These are phyloP conservation scores for Drosophila lacertosa DNA, from an alignment of 1,140 invertebrate species.

Conservation along the genomic window DNA sequence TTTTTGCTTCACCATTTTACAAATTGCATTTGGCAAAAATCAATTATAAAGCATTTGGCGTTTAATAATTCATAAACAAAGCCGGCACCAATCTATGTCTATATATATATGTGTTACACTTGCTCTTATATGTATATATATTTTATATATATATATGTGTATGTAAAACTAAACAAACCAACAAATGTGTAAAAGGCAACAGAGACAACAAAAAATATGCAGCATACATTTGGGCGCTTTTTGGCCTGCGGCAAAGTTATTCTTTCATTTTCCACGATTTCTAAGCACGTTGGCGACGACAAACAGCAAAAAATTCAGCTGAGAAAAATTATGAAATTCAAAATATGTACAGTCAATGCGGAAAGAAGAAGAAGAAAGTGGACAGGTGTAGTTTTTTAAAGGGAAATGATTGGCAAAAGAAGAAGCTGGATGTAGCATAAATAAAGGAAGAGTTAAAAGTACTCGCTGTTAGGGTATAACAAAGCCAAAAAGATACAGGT, in stretches of 20 bases:
- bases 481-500: conserved; percentile 60
- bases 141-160: conserved; percentile 8
- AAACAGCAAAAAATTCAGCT: conserved; percentile 14
- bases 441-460: neutral
- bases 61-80: conserved; percentile 51
- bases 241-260: conserved; percentile 73
- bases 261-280: conserved; percentile 81
- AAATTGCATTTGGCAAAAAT: conserved; percentile 61
- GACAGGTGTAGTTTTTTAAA: neutral
- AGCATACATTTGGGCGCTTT: conserved; percentile 50
- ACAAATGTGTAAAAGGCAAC: conserved; percentile 42
- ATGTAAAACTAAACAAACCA: conserved; percentile 40
- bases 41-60: conserved; percentile 68
- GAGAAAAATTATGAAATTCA: conserved; percentile 39
- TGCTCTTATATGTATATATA: conserved; percentile 10
- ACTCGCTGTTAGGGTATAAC: conserved; percentile 26
- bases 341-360: conserved; percentile 37
- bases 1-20: conserved; percentile 37
- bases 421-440: neutral
- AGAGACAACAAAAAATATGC: conserved; percentile 54
- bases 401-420: too few species aligned
- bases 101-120: conserved; percentile 12
- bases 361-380: conserved; percentile 1
- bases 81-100: conserved; percentile 27
- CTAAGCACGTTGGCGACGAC: conserved; percentile 55